phyloP scores from a whole-genome alignment of 1,140 invertebrate genomes.

The Phortica variegata region DNA sequence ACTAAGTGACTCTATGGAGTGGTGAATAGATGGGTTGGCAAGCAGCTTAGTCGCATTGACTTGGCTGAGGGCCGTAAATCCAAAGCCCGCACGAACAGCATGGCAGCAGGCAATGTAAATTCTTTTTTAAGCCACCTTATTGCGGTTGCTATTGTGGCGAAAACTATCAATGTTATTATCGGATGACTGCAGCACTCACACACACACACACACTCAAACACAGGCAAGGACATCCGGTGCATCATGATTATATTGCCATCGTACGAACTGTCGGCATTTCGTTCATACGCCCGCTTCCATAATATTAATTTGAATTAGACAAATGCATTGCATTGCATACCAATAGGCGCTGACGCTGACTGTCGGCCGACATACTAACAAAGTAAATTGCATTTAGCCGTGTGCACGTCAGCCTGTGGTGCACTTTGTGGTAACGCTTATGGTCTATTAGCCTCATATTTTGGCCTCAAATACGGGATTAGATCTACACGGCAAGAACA shows the following conservation, averaged over 20 bases:
- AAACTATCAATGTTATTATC: slow-evolving; percentile 53
- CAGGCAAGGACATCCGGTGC: background rate
- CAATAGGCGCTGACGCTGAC: background rate
- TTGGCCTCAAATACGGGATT: too few species aligned
- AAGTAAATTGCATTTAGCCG: background rate
- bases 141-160: slow-evolving; percentile 49
- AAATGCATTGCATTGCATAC: slow-evolving; percentile 14
- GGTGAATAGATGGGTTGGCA: too few species aligned
- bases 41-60: too few species aligned
- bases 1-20: too few species aligned
- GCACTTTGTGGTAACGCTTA: slow-evolving; percentile 14
- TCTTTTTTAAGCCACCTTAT: too few species aligned
- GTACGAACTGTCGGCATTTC: slow-evolving; percentile 17
- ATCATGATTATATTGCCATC: slow-evolving; percentile 10
- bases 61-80: too few species aligned
- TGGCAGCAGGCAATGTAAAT: too few species aligned
- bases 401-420: background rate
- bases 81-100: slow-evolving; percentile 12
- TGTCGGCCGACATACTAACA: background rate
- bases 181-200: slow-evolving; percentile 20
- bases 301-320: slow-evolving; percentile 54
- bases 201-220: slow-evolving; percentile 9
- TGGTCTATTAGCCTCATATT: too few species aligned
- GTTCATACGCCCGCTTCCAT: slow-evolving; percentile 13
- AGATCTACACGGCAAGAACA: too few species aligned